phyloP scores from a whole-genome alignment of 2,797 vertebrate genomes.

The Liasis olivaceus region DNA sequence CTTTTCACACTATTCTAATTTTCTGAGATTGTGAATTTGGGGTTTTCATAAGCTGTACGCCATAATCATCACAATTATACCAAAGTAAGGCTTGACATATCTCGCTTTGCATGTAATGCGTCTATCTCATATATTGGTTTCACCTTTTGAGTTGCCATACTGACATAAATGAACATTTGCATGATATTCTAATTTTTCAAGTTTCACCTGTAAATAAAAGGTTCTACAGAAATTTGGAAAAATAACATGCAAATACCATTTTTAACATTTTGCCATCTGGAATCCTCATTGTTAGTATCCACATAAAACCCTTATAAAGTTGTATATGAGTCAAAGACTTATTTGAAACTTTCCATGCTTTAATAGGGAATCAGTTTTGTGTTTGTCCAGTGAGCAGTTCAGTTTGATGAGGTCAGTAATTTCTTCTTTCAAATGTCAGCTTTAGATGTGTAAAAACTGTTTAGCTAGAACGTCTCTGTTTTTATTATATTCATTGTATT shows the following conservation, averaged over 20 bases:
- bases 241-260: background rate
- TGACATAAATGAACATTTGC: too few species aligned
- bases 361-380: background rate
- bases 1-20: too few species aligned
- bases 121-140: too few species aligned
- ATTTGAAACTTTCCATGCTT: background rate
- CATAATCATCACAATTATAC: too few species aligned
- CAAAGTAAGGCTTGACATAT: too few species aligned
- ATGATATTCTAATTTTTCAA: too few species aligned
- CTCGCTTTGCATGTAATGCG: too few species aligned
- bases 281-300: background rate
- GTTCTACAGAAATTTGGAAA: background rate
- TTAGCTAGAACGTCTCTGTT: background rate
- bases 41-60: too few species aligned
- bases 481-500: background rate
- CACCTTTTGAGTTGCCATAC: too few species aligned
- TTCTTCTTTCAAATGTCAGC: background rate
- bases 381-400: background rate
- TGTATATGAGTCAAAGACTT: background rate
- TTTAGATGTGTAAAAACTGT: background rate
- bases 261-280: background rate
- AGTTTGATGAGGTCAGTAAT: background rate
- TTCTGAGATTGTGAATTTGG: too few species aligned
- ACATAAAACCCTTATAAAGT: background rate
- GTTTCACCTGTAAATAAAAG: too few species aligned